phyloP scores from a whole-genome alignment of 2,797 vertebrate species.

The Melanotaenia parkinsoni region DNA sequence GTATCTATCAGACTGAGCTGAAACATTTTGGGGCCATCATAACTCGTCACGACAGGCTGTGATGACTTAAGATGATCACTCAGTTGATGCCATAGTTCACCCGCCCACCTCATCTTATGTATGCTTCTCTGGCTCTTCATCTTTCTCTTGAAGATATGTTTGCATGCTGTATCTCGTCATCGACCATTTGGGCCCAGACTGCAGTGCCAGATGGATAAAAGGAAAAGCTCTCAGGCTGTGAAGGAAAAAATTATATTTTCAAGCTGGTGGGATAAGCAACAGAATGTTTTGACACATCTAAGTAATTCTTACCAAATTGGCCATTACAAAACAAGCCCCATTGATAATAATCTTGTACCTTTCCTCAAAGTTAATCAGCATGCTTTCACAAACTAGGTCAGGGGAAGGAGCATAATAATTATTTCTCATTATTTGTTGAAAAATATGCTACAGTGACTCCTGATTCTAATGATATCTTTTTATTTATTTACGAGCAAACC shows the following conservation, averaged over 20 bases:
- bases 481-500: slow-evolving; percentile 17
- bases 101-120: slow-evolving; percentile 39
- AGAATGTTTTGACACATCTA: slow-evolving; percentile 42
- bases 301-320: slow-evolving; percentile 35
- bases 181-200: slow-evolving; percentile 38
- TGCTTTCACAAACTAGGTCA: slow-evolving; percentile 11
- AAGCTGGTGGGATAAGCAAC: slow-evolving; percentile 32
- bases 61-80: slow-evolving; percentile 29
- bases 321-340: slow-evolving; percentile 24
- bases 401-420: background rate
- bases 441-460: background rate
- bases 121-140: slow-evolving; percentile 31
- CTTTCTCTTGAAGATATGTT: slow-evolving; percentile 16
- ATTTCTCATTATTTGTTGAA: slow-evolving; percentile 3
- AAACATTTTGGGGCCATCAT: slow-evolving; percentile 14
- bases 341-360: slow-evolving; percentile 6
- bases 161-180: slow-evolving; percentile 37
- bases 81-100: slow-evolving; percentile 30
- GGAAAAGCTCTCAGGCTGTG: slow-evolving; percentile 46
- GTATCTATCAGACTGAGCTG: slow-evolving; percentile 10
- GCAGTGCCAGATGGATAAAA: slow-evolving; percentile 49
- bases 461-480: background rate
- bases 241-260: slow-evolving; percentile 41
- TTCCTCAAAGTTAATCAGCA: background rate
- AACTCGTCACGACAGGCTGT: slow-evolving; percentile 35